Evolutionary conservation across 2,888 invertebrate species (phyloP).

Genomic region (Catocala fraxini): DNA sequence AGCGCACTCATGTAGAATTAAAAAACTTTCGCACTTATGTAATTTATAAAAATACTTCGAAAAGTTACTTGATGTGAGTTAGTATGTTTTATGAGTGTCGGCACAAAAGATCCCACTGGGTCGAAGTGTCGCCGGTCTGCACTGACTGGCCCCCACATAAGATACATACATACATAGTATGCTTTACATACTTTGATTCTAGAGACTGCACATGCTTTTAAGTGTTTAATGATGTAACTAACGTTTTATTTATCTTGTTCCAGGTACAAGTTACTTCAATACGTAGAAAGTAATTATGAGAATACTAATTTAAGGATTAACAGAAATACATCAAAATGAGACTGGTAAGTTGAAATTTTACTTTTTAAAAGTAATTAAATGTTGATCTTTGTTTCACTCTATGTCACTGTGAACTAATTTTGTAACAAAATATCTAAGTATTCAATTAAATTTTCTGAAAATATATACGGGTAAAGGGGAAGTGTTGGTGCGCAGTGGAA

Average conservation of each 20-base stretch:
- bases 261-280: conserved; percentile 71
- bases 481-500: conserved; percentile 82
- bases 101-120: too few species aligned
- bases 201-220: not conserved
- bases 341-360: conserved; percentile 70
- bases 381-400: not conserved
- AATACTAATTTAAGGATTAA: conserved; percentile 52
- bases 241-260: conserved; percentile 53
- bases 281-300: conserved; percentile 60
- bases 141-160: too few species aligned
- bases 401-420: conserved; percentile 11
- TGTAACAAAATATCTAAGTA: conserved; percentile 31
- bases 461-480: conserved; percentile 78
- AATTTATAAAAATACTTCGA: too few species aligned
- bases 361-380: not conserved
- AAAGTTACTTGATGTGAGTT: too few species aligned
- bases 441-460: conserved; percentile 64
- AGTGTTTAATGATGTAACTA: not conserved
- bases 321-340: conserved; percentile 73
- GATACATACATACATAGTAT: too few species aligned
- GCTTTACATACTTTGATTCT: too few species aligned
- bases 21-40: too few species aligned
- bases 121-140: too few species aligned
- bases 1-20: too few species aligned
- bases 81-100: too few species aligned